Evolutionary conservation across 2,797 vertebrate genomes (phyloP).

Genomic region (Cossypha niveicapilla): DNA sequence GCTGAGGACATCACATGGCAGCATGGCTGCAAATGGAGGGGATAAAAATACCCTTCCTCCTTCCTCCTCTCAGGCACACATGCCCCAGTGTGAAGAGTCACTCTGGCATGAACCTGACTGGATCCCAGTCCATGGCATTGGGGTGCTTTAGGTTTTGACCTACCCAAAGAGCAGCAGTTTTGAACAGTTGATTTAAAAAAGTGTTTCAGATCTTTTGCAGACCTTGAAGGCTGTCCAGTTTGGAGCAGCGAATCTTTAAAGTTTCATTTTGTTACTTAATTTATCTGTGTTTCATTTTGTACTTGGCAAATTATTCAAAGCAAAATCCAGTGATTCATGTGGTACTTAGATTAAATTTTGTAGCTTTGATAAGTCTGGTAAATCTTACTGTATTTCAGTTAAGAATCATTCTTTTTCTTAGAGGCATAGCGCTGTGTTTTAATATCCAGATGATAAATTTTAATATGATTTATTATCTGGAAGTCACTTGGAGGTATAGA

Average conservation of each 20-base stretch:
- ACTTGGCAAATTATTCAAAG: background rate
- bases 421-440: background rate
- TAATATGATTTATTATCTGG: background rate
- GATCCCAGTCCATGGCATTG: background rate
- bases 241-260: background rate
- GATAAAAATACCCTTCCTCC: conserved; percentile 50
- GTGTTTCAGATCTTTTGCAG: background rate
- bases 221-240: background rate
- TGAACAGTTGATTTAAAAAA: background rate
- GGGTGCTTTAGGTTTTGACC: background rate
- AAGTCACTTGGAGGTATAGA: background rate
- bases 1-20: conserved; percentile 9
- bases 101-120: background rate
- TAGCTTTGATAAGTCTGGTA: background rate
- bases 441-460: background rate
- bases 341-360: background rate
- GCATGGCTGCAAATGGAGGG: background rate
- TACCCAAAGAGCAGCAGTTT: background rate
- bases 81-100: background rate
- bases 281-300: background rate
- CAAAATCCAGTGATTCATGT: background rate
- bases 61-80: background rate
- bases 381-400: background rate
- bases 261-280: background rate
- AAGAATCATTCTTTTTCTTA: background rate